These are phyloP conservation scores for Ceryle rudis DNA, from an alignment of 2,797 vertebrate species.

Conservation along the genomic window DNA sequence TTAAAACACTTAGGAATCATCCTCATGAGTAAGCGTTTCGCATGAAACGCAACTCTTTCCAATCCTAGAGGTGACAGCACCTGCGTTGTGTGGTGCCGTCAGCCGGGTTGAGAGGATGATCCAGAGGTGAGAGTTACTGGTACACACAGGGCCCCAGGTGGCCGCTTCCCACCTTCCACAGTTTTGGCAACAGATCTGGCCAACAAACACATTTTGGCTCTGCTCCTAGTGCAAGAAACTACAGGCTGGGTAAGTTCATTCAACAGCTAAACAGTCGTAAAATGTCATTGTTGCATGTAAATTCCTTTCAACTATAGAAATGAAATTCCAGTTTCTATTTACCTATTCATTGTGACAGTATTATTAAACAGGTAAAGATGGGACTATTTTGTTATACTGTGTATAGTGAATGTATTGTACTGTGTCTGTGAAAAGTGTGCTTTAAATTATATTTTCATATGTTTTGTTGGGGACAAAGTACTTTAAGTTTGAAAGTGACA, in stretches of 20 bases:
- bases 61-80: neutral
- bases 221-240: slow-evolving; percentile 76
- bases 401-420: slow-evolving; percentile 97
- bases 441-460: slow-evolving; percentile 99
- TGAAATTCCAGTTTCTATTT: slow-evolving; percentile 84
- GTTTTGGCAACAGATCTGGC: slow-evolving; percentile 64
- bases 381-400: slow-evolving; percentile 93
- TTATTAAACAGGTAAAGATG: slow-evolving; percentile 91
- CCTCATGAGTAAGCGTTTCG: slow-evolving; percentile 29
- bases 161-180: slow-evolving; percentile 62
- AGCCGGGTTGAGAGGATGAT: slow-evolving; percentile 43
- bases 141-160: slow-evolving; percentile 47
- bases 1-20: neutral
- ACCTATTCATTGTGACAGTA: slow-evolving; percentile 89
- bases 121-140: slow-evolving; percentile 63
- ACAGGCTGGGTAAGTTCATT: slow-evolving; percentile 77
- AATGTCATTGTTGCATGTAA: slow-evolving; percentile 86
- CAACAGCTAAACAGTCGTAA: slow-evolving; percentile 85
- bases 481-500: slow-evolving; percentile 89
- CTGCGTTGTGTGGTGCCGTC: neutral
- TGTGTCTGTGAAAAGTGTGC: slow-evolving; percentile 94
- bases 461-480: slow-evolving; percentile 90
- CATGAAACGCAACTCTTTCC: neutral
- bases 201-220: slow-evolving; percentile 41
- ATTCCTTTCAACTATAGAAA: slow-evolving; percentile 81